Base-by-base conservation (phyloP, 2,113 vertebrate genomes). In the Xyliphius kryptos region DNA sequence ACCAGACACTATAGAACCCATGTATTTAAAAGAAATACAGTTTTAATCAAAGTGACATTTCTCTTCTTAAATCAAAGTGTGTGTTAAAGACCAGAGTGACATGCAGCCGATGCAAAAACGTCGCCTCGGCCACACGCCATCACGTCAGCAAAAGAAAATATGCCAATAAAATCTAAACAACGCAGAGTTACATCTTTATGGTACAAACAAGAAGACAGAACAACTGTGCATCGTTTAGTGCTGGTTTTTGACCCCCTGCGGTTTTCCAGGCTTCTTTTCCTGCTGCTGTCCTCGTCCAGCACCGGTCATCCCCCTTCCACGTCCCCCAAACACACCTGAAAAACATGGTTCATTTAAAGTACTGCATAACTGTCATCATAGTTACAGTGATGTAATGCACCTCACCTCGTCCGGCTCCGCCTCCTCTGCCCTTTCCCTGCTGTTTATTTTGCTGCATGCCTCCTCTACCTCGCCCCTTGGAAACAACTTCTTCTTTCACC, bases 401-500 rank as follows among this genome's bases (percentile, higher is more conserved):
- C 16, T 53, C 22, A 63, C 67, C 50, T 61, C 65, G 37, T 4
- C 68, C 54, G 6, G 52, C 4, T 12, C 59, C 48, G 3, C 67
- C 75, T 76, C 95, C 94, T 53, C 91, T 77, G 13, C 96, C 94
- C 68, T 94, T 93, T 56, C 93, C 93, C 83, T 97, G 95, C 21
- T 92, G 91, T 71, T 97, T 95, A 85, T 97, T 94, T 76, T 97
- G 95, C 69, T 94, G 93, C 71, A 92, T 83, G 1, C 94, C 94
- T 0, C 95, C 96, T 0, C 95, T 90, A 8, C 96, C 96, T 0
- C 95, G 82, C 54, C 93, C 95, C 73, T 98, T 97, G 0, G 94
- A 94, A 56, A 93, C 83, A 69, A 92, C 95, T 79, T 99, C 96
- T 63, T 98, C 95, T 69, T 96, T 96, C 74, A 98, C 96, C 95